Base-by-base conservation (phyloP, 37 sponge, comb jelly and placozoan genomes). In the Theonella swinhoei region DNA sequence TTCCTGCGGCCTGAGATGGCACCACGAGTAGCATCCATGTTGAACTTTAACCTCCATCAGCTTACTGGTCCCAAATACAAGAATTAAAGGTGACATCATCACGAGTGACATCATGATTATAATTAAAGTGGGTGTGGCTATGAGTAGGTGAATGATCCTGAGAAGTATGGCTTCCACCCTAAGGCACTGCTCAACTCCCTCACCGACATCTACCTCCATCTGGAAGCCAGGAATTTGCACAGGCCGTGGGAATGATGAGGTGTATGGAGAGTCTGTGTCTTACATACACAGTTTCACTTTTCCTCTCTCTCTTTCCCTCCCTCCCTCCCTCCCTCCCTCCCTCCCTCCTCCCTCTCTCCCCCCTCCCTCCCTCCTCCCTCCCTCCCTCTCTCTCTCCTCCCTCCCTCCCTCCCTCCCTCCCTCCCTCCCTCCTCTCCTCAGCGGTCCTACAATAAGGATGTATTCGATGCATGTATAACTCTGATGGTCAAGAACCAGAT, bases 1-100 rank as follows among this genome's bases (percentile, higher is more conserved):
- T 72, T 23, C 9, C 31, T 72, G 74, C 40, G 39, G 74, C 40
- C 74, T 7, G 96, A 93, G 67, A 78, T 98, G 61, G 72, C 76
- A 34, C 82, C 74, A 4, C 73, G 96, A 40, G 82, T 98, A 29
- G 91, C 88, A 24, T 71, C 87, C 23, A 95, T 98, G 99, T 85
- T 98, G 39, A 98, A 95, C 70, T 98, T 90, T 83, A 98, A 96
- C 71, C 84, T 98, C 22, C 76, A 82, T 80, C 96, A 98, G 85
- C 83, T 98, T 42, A 95, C 96, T 85, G 99, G 99, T 32, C 93
- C 99, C 1, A 92, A 91, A 78, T 93, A 93, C 75, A 85, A 77
- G 37, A 91, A 94, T 30, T 98, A 4, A 91, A 90, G 74, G 95
- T 95, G 75, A 22, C 42, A 28, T 41, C 58, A 43, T 43, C 20